phyloP scores from a whole-genome alignment of 2,113 vertebrate species.

The Ellobius talpinus region DNA sequence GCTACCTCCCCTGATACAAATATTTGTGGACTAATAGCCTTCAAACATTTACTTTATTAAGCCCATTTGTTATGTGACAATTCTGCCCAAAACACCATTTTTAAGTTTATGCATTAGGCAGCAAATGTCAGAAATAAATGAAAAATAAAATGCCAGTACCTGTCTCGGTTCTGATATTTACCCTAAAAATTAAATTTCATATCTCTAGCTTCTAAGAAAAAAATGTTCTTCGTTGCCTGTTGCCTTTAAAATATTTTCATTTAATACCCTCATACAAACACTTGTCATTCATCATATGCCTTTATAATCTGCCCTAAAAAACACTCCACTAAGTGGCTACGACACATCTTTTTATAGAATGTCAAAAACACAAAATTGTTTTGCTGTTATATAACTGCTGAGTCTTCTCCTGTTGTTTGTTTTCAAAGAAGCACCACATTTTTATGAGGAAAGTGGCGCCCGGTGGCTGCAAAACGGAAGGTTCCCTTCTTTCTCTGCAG shows the following conservation, averaged over 20 bases:
- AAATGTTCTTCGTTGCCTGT: neutral
- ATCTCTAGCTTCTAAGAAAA: constrained; percentile 61
- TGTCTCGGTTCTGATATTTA: constrained; percentile 76
- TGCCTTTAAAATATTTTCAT: constrained; percentile 68
- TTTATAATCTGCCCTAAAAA: constrained; percentile 70
- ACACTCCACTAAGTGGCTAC: constrained; percentile 44
- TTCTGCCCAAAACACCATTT: constrained; percentile 70
- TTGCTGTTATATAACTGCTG: constrained; percentile 57
- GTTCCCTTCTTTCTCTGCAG: neutral
- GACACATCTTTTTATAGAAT: constrained; percentile 70
- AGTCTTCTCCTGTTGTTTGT: constrained; percentile 64
- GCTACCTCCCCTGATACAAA: constrained; percentile 48
- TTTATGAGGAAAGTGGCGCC: constrained; percentile 38
- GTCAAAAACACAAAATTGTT: constrained; percentile 45
- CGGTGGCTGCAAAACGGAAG: constrained; percentile 13
- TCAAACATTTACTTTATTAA: constrained; percentile 77
- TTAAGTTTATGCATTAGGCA: constrained; percentile 75
- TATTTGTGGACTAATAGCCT: constrained; percentile 70
- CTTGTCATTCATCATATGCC: constrained; percentile 61
- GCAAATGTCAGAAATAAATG: constrained; percentile 82
- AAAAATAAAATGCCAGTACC: constrained; percentile 58
- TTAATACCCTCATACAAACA: constrained; percentile 44
- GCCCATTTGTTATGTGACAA: constrained; percentile 75
- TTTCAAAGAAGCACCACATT: constrained; percentile 40
- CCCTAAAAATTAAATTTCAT: constrained; percentile 78